Conservation (phyloP, 1,140 invertebrate species). For the Harpegnathos saltator region DNA sequence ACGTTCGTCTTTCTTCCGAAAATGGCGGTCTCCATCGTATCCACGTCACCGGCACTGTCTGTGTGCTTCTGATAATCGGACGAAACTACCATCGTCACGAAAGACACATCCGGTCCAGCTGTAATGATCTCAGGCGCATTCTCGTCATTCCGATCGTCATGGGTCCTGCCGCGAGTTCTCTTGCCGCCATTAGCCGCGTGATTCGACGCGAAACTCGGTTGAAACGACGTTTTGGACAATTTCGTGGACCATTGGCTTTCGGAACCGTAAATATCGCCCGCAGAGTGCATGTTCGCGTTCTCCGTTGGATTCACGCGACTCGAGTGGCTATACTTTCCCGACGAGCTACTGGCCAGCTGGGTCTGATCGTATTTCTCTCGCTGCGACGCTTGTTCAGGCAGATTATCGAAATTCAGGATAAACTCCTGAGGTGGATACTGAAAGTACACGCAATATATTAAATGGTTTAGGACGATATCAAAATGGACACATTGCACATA, state of each 20-base stretch:
- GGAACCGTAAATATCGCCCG: conserved; percentile 82
- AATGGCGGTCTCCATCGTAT: conserved; percentile 60
- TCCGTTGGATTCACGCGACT: neutral
- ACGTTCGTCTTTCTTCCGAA: conserved; percentile 78
- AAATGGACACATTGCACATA: too few relatives aligned
- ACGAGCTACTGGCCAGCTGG: conserved; percentile 64
- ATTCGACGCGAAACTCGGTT: conserved; percentile 86
- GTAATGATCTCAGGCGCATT: conserved; percentile 80
- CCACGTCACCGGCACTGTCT: conserved; percentile 18
- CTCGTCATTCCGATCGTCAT: conserved; percentile 23
- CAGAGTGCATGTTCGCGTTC: neutral
- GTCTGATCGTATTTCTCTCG: conserved; percentile 76
- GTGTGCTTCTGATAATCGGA: conserved; percentile 71
- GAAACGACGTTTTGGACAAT: conserved; percentile 86
- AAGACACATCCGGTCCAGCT: conserved; percentile 73
- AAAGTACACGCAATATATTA: conserved; percentile 38
- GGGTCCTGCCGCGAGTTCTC: conserved; percentile 23
- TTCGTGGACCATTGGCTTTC: conserved; percentile 89
- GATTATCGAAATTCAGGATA: conserved; percentile 79
- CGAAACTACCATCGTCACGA: conserved; percentile 75
- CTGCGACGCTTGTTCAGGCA: conserved; percentile 57
- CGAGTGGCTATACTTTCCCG: conserved; percentile 68
- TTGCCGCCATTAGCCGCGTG: conserved; percentile 78
- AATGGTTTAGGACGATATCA: too few relatives aligned
- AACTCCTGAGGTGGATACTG: conserved; percentile 81